phyloP scores from a whole-genome alignment of 2,888 invertebrate genomes.

The Globia sparganii region DNA sequence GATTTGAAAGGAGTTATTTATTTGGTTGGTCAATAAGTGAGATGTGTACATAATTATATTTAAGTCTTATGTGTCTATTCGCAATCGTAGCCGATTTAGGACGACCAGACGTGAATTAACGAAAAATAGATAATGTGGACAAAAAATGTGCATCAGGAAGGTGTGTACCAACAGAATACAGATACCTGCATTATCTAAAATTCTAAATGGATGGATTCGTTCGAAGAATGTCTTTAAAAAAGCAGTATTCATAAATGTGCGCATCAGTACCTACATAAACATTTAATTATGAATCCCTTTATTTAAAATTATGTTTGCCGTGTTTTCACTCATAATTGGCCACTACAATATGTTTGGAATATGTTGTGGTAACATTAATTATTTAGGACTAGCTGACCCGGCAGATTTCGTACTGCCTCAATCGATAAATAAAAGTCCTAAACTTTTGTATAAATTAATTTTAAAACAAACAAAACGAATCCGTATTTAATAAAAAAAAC shows the following conservation, averaged over 20 bases:
- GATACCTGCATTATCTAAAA: neutral
- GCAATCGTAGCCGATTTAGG: neutral
- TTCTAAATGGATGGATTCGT: too few relatives aligned
- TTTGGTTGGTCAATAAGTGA: neutral
- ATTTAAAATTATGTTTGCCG: neutral
- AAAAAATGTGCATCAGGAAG: neutral
- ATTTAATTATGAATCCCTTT: neutral
- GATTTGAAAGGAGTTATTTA: slow-evolving; percentile 22
- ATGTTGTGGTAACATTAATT: slow-evolving; percentile 9
- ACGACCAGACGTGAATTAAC: neutral
- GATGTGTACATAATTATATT: neutral
- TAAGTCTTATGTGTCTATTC: neutral
- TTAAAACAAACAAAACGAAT: too few relatives aligned
- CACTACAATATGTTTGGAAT: neutral
- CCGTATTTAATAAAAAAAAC: too few relatives aligned
- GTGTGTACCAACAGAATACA: too few relatives aligned
- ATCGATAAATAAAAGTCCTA: too few relatives aligned
- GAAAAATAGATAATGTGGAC: too few relatives aligned
- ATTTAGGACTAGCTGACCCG: too few relatives aligned
- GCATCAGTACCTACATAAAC: neutral
- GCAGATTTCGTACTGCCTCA: too few relatives aligned
- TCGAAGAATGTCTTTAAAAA: neutral
- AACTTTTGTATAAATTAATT: too few relatives aligned
- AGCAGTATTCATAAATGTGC: neutral
- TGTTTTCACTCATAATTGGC: neutral